Conservation (phyloP, 2,888 invertebrate genomes). For the Drepanosiphum platanoidis region DNA sequence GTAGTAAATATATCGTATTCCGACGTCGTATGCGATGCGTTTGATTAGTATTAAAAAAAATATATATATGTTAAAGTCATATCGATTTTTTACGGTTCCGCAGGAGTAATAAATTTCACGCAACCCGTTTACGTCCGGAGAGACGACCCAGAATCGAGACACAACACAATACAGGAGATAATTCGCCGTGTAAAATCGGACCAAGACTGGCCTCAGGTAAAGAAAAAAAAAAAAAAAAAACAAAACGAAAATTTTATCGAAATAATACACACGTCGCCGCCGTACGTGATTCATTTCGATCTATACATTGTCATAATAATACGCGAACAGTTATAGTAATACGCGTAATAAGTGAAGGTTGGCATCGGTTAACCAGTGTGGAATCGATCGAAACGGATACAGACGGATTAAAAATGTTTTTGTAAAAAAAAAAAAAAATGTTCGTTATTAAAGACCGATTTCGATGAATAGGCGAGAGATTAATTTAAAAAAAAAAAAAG, state of each 20-base stretch:
- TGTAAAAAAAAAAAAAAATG: neutral
- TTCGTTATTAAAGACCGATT: too few species aligned
- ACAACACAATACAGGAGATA: slow-evolving; percentile 90
- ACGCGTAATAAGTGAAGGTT: neutral
- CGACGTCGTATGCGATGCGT: neutral
- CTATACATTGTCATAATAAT: neutral
- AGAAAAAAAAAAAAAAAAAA: slow-evolving; percentile 64
- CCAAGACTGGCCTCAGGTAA: slow-evolving; percentile 88
- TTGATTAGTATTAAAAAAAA: neutral
- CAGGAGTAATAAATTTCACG: slow-evolving; percentile 90
- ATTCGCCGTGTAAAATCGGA: slow-evolving; percentile 83
- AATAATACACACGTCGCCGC: neutral
- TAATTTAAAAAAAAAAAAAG: too few species aligned
- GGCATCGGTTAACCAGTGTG: neutral
- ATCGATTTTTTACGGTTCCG: slow-evolving; percentile 64
- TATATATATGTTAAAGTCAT: neutral
- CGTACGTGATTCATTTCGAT: neutral
- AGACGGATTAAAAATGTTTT: neutral
- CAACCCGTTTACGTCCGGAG: slow-evolving; percentile 95
- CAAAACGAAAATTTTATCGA: neutral
- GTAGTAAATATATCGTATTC: too few species aligned
- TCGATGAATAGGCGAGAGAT: neutral
- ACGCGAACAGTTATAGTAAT: neutral
- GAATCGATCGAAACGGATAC: neutral
- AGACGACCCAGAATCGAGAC: slow-evolving; percentile 91